A percentile compares a stretch with the other conserved stretches of the same genome.
Evolutionary conservation across 2,888 invertebrate genomes (phyloP).

Genomic region (Parnassius apollo): DNA sequence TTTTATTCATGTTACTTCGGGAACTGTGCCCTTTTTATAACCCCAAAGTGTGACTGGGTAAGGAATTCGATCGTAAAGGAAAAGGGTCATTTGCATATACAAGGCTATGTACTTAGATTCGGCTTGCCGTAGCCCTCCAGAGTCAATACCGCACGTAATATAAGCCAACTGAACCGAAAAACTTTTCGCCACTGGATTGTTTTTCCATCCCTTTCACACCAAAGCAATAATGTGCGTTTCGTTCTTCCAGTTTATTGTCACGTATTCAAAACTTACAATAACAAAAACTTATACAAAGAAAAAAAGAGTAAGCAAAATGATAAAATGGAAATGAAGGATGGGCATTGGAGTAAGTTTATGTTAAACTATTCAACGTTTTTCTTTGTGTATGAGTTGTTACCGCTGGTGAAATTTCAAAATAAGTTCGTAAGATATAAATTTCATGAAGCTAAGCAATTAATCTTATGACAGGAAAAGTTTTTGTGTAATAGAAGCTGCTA

Average conservation of each 20-base stretch:
- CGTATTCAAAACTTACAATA: slow-evolving; percentile 21
- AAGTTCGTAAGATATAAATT: slow-evolving; percentile 11
- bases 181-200: slow-evolving; percentile 61
- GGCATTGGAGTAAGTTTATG: slow-evolving; percentile 15
- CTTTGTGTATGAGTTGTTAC: slow-evolving; percentile 8
- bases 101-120: slow-evolving; percentile 69
- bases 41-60: slow-evolving; percentile 63
- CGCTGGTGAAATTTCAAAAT: slow-evolving; percentile 18
- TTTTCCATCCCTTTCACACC: slow-evolving; percentile 46
- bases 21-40: slow-evolving; percentile 61
- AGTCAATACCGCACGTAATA: slow-evolving; percentile 72
- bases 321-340: slow-evolving; percentile 23
- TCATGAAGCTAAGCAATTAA: not conserved
- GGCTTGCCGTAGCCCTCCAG: slow-evolving; percentile 50
- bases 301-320: slow-evolving; percentile 18
- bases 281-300: slow-evolving; percentile 25
- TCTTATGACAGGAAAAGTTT: not conserved
- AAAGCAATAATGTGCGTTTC: slow-evolving; percentile 23
- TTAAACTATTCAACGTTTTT: slow-evolving; percentile 19
- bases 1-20: slow-evolving; percentile 62
- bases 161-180: slow-evolving; percentile 59
- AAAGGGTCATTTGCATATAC: slow-evolving; percentile 69
- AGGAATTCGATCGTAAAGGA: slow-evolving; percentile 62
- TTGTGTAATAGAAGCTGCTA: no score
- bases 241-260: slow-evolving; percentile 19